These are phyloP conservation scores for Tenebrosternarchus preto DNA, from an alignment of 2,113 vertebrate genomes.

Conservation along the genomic window DNA sequence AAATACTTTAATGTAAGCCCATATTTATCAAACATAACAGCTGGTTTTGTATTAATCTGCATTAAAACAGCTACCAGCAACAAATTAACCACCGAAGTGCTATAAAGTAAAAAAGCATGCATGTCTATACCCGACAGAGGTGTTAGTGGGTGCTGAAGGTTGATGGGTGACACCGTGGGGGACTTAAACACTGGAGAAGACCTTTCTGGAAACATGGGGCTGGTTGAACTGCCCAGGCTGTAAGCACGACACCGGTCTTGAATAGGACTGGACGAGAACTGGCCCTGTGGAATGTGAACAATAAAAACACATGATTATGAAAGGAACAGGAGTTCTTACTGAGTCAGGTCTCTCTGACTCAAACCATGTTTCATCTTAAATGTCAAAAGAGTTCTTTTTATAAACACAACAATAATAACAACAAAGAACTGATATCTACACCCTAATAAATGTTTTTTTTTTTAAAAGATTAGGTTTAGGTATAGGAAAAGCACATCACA, in stretches of 20 bases:
- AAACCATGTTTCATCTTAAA: too few relatives aligned
- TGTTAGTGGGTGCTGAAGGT: conserved; percentile 74
- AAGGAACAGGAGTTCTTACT: neutral
- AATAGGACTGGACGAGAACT: conserved; percentile 97
- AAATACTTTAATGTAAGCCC: neutral
- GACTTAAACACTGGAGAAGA: conserved; percentile 76
- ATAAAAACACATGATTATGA: neutral
- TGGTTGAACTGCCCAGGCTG: conserved; percentile 86
- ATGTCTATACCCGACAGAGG: conserved; percentile 79
- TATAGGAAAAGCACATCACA: too few relatives aligned
- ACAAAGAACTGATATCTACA: too few relatives aligned
- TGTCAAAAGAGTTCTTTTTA: too few relatives aligned
- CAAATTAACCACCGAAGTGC: too few relatives aligned
- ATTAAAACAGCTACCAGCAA: too few relatives aligned
- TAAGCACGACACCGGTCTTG: conserved; percentile 79
- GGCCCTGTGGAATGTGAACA: conserved; percentile 74
- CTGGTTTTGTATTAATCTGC: too few relatives aligned
- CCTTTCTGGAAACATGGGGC: conserved; percentile 78
- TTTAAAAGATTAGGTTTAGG: too few relatives aligned
- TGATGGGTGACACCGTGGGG: conserved; percentile 87
- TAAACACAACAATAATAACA: too few relatives aligned
- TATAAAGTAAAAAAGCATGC: too few relatives aligned
- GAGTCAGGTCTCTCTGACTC: neutral
- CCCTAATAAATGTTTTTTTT: too few relatives aligned
- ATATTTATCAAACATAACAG: neutral